Percentiles rank a stretch among this genome's conserved stretches.
Conservation (phyloP, 2,888 invertebrate genomes). For the Amiota mariae region DNA sequence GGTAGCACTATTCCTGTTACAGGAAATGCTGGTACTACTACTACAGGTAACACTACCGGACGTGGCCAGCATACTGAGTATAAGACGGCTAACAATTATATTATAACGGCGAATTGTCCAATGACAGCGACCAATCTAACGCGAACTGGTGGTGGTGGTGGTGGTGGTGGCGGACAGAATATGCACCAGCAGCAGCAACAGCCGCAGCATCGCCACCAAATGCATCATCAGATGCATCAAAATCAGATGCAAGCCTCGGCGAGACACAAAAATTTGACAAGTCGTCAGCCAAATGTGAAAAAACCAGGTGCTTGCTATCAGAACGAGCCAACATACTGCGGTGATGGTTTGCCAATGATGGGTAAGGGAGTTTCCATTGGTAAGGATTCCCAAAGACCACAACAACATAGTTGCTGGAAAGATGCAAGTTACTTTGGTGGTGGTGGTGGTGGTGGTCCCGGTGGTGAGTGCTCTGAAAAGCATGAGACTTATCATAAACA, state of each 20-base stretch:
- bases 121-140: constrained; percentile 45
- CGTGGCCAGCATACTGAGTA: constrained; percentile 52
- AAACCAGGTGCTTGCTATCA: no score
- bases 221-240: constrained; percentile 59
- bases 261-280: not conserved
- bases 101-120: constrained; percentile 56
- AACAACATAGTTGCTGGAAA: not conserved
- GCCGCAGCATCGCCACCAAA: constrained; percentile 45
- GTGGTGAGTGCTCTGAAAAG: constrained; percentile 1
- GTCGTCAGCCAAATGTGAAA: not conserved
- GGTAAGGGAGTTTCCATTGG: not conserved
- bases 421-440: not conserved
- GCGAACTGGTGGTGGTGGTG: constrained; percentile 37
- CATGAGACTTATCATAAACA: constrained; percentile 32
- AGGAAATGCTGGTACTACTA: constrained; percentile 30
- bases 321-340: not conserved
- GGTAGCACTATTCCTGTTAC: constrained; percentile 13
- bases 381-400: not conserved
- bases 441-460: constrained; percentile 11
- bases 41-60: not conserved
- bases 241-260: constrained; percentile 37
- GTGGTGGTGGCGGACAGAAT: constrained; percentile 25
- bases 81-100: constrained; percentile 57
- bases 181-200: constrained; percentile 8
- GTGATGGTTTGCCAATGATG: not conserved